These are phyloP conservation scores for Chelmon rostratus DNA, from an alignment of 2,797 vertebrate species.

Conservation along the genomic window DNA sequence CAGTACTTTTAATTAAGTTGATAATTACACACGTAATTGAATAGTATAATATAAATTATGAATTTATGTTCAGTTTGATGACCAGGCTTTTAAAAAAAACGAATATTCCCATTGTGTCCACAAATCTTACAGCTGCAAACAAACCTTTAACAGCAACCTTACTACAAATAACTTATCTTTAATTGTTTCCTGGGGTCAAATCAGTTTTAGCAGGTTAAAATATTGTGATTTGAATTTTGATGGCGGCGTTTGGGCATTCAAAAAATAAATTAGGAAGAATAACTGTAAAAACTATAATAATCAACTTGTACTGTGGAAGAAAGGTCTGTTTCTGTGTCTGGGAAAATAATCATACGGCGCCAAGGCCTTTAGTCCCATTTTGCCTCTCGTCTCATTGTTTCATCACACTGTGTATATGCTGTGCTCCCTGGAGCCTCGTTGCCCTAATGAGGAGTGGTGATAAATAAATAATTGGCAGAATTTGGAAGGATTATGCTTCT, in stretches of 20 bases:
- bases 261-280: constrained; percentile 16
- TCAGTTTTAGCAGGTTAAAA: constrained; percentile 2
- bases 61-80: background rate
- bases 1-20: background rate
- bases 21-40: background rate
- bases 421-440: constrained; percentile 58
- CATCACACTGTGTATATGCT: constrained; percentile 18
- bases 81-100: background rate
- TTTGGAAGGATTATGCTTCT: constrained; percentile 65
- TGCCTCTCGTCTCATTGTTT: constrained; percentile 49
- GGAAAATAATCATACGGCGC: constrained; percentile 36
- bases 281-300: constrained; percentile 38
- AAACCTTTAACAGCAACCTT: too few relatives aligned
- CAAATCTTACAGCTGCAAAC: background rate
- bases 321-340: constrained; percentile 36
- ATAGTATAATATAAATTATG: background rate
- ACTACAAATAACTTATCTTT: background rate
- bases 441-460: constrained; percentile 60
- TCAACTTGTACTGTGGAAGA: constrained; percentile 20
- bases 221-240: background rate
- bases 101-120: background rate
- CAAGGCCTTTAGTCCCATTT: constrained; percentile 11
- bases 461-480: constrained; percentile 75
- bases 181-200: background rate
- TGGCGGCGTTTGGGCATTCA: background rate